Conservation (phyloP, 92 coral and sea anemone genomes). For the Palythoa grandis region DNA sequence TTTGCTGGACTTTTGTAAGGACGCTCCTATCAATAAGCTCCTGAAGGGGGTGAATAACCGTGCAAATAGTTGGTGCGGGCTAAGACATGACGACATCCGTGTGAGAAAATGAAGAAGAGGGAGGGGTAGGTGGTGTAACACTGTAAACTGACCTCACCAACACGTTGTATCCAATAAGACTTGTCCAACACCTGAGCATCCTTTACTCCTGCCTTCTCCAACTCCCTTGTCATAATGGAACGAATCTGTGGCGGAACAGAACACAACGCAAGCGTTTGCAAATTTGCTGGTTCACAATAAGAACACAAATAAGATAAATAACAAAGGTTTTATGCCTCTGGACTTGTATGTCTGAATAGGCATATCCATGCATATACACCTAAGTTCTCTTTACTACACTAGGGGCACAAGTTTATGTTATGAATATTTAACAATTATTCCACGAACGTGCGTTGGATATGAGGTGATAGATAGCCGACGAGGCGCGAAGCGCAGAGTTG, state of each 20-base stretch:
- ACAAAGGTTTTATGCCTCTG: no score
- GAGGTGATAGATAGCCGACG: no score
- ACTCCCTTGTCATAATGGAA: constrained; percentile 77
- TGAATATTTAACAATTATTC: no score
- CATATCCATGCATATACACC: no score
- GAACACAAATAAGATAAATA: not conserved
- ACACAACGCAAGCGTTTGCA: not conserved
- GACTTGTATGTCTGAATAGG: no score
- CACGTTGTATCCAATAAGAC: constrained; percentile 99
- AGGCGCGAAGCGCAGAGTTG: no score
- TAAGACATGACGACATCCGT: not conserved
- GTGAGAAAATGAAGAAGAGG: not conserved
- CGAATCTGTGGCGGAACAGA: constrained; percentile 63
- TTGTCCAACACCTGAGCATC: constrained; percentile 96
- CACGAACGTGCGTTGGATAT: no score
- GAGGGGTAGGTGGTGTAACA: not conserved
- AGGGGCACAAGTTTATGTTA: no score
- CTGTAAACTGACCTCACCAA: constrained; percentile 86
- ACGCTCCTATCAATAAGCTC: no score
- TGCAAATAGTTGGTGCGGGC: not conserved
- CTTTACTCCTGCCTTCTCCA: constrained; percentile 94
- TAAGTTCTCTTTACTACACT: no score
- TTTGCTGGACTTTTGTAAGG: no score
- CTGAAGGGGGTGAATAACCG: no score
- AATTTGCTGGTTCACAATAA: not conserved